Evolutionary conservation across 92 coral and sea anemone species (phyloP).

Genomic region (Siderastrea radians): DNA sequence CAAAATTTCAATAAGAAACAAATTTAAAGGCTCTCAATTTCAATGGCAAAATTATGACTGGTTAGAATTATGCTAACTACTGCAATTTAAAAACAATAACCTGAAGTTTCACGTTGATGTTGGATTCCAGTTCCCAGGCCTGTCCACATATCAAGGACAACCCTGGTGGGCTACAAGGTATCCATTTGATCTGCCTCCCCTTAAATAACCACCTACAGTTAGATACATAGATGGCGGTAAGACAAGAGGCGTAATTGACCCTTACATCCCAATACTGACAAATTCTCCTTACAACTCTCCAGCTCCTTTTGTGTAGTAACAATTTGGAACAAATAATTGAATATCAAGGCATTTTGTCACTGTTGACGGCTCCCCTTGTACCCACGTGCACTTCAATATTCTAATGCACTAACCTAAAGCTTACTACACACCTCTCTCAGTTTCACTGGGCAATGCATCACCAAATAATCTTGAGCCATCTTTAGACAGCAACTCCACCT

Average conservation of each 20-base stretch:
- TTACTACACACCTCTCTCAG: conserved; percentile 1
- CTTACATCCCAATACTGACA: no score
- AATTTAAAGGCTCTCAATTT: no score
- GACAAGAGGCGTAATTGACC: conserved; percentile 33
- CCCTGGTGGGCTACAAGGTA: conserved; percentile 63
- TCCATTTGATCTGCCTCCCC: conserved; percentile 64
- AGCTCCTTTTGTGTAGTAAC: no score
- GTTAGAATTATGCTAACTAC: neutral
- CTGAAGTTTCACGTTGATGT: neutral
- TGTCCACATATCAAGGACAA: conserved; percentile 38
- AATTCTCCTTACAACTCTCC: no score
- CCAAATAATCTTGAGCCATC: conserved; percentile 35
- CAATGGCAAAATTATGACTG: neutral
- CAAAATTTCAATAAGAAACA: no score
- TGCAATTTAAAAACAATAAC: neutral
- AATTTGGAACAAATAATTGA: no score
- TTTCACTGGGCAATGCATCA: neutral
- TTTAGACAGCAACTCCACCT: conserved; percentile 63
- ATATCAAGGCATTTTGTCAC: no score
- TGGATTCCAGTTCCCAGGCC: conserved; percentile 51
- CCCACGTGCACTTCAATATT: no score
- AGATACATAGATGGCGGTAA: conserved; percentile 43
- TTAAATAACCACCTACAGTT: conserved; percentile 44
- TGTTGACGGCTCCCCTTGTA: no score
- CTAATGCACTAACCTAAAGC: neutral